Base-by-base conservation (phyloP, 1,140 invertebrate genomes). In the Lordiphosa mommai region DNA sequence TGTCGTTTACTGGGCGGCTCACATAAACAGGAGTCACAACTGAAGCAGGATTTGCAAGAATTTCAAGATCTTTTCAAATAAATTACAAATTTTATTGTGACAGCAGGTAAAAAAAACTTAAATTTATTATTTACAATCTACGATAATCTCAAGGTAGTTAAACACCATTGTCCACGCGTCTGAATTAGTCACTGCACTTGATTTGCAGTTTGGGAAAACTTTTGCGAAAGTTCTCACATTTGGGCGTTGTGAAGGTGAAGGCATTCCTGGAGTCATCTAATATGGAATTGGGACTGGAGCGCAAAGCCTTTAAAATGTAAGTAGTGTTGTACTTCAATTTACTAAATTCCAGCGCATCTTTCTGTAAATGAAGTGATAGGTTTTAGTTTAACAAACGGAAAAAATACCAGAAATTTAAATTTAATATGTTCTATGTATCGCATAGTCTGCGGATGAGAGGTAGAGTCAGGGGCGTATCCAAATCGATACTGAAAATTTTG, bases 301-400 rank as follows among this genome's bases (percentile, higher is more conserved):
- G 69, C 32, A 68, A 23, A 14, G 63, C 59, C 32, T 68, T 82
- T 14, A 88, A 55, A 38, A 77, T 68, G 29, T 88, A 88, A 6
- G 79, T 80, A 34, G 86, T 88, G 33, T 88, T 87, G 32, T 86
- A 88, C 57, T 87, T 88, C 0, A 88, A 48, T 57, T 86, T 87
- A 43, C 67, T 87, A 30, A 88, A 88, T 44, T 87, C 86, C 46
- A 88, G 36, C 4, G 87, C 64, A 43, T 88, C 72, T 27, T 85
- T 85, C 87, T 88, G 74, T 2, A 87, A 87, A 87, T 29, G 2
- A 12, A 34, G n/a, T 34, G 5, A 33, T 13, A 32, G 13, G 8
- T 1, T 37, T 40, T 41, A 12, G 7, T 27, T 40, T n/a, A 7
- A 37, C 32, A n/a, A 33, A 33, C 6, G 1, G 5, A 17, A 36